phyloP scores from a whole-genome alignment of 2,113 vertebrate genomes.

The Hemiprocne comata region DNA sequence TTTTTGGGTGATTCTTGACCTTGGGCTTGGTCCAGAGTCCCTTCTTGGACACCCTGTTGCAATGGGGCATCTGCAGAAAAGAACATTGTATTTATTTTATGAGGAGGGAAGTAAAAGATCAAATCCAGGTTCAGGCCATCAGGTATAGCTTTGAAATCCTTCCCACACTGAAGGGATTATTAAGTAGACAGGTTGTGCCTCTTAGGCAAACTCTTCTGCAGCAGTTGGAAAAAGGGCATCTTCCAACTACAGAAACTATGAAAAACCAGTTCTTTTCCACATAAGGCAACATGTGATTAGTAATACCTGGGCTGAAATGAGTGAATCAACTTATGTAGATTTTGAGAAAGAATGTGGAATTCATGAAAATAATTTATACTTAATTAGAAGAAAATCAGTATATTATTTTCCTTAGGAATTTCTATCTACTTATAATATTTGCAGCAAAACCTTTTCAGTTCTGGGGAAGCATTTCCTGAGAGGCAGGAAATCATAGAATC shows the following conservation, averaged over 20 bases:
- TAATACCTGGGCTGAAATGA: neutral
- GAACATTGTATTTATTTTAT: neutral
- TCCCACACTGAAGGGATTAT: neutral
- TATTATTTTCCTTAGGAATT: neutral
- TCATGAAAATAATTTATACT: neutral
- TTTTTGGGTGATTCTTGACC: slow-evolving; percentile 43
- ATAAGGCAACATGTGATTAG: neutral
- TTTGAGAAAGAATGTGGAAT: neutral
- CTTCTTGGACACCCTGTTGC: slow-evolving; percentile 60
- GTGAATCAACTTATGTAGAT: neutral
- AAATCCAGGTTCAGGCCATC: neutral
- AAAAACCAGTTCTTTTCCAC: neutral
- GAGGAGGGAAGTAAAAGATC: neutral
- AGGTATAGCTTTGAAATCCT: neutral
- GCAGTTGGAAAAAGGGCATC: neutral
- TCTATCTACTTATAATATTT: no score
- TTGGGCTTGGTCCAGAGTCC: neutral
- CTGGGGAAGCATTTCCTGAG: neutral
- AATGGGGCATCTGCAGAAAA: slow-evolving; percentile 43
- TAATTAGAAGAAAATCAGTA: neutral
- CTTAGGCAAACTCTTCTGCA: neutral
- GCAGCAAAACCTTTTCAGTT: neutral
- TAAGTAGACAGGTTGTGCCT: neutral
- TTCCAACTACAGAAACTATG: neutral
- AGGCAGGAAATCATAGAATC: neutral